Conservation (phyloP, 2,888 invertebrate species). For the Cosmopolites sordidus region DNA sequence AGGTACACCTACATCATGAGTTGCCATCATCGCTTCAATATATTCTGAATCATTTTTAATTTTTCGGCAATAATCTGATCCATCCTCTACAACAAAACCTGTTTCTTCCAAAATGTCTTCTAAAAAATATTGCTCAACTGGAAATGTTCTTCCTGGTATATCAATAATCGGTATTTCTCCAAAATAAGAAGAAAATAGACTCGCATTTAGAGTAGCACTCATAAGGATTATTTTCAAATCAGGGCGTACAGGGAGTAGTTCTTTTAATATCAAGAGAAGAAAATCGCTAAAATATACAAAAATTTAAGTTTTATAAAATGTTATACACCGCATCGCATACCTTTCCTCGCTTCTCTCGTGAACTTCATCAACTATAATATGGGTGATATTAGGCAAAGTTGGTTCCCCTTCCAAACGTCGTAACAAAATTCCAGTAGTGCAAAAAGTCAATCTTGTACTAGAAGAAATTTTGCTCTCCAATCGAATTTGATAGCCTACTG, state of each 20-base stretch:
- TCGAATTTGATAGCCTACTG: conserved; percentile 67
- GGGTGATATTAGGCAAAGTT: conserved; percentile 70
- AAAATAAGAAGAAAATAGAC: conserved; percentile 82
- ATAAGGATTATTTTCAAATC: conserved; percentile 83
- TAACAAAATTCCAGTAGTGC: conserved; percentile 88
- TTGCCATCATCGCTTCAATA: conserved; percentile 59
- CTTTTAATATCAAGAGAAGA: conserved; percentile 74
- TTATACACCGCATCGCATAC: conserved; percentile 39
- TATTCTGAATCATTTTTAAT: conserved; percentile 52
- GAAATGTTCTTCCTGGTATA: conserved; percentile 80
- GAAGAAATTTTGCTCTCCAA: conserved; percentile 73
- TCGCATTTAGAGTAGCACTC: conserved; percentile 89
- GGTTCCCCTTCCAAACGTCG: conserved; percentile 79
- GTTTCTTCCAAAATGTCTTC: conserved; percentile 74
- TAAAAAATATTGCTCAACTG: conserved; percentile 74
- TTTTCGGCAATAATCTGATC: conserved; percentile 60
- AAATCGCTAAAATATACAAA: conserved; percentile 65
- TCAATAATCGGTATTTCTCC: conserved; percentile 70
- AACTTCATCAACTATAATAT: conserved; percentile 86
- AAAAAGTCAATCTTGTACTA: conserved; percentile 81
- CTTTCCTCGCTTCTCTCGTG: conserved; percentile 87
- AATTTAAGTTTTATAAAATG: neutral
- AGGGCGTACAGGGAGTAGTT: conserved; percentile 65
- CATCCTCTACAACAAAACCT: conserved; percentile 59
- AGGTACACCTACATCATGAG: conserved; percentile 45